Evolutionary conservation across 2,797 vertebrate species (phyloP).

Genomic region (Notolabrus celidotus): DNA sequence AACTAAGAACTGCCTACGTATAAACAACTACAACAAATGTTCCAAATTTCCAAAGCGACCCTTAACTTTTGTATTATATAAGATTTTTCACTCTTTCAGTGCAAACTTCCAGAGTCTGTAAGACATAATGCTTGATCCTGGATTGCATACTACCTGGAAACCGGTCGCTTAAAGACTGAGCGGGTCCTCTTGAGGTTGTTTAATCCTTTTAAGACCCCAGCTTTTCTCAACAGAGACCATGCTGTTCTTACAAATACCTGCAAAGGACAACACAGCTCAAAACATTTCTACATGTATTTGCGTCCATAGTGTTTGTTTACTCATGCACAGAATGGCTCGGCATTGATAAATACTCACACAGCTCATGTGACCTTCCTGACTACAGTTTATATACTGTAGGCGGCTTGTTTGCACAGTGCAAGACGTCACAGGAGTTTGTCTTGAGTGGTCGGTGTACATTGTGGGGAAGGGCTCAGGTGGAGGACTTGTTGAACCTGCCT

Average conservation of each 20-base stretch:
- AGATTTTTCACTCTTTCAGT: neutral
- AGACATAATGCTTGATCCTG: conserved; percentile 4
- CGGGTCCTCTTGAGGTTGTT: conserved; percentile 3
- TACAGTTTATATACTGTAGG: conserved; percentile 5
- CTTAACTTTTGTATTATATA: neutral
- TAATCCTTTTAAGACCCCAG: conserved; percentile 40
- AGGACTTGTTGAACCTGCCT: conserved; percentile 65
- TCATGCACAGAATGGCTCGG: neutral
- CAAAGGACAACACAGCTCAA: conserved; percentile 14
- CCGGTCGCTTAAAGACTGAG: conserved; percentile 1
- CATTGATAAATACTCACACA: conserved; percentile 2
- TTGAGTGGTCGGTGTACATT: conserved; percentile 29
- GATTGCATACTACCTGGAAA: neutral
- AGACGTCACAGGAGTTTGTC: conserved; percentile 14
- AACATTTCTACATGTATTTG: conserved; percentile 6
- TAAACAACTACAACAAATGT: too few species aligned
- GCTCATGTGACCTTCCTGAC: neutral
- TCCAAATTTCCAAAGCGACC: too few species aligned
- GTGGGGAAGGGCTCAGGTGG: conserved; percentile 28
- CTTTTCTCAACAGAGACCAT: conserved; percentile 40
- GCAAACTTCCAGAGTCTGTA: neutral
- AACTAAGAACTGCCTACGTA: too few species aligned
- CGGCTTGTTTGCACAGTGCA: conserved; percentile 40
- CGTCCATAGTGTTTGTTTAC: neutral
- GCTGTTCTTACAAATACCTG: conserved; percentile 36